phyloP scores from a whole-genome alignment of 2,113 vertebrate genomes.

The Dermatemys mawii region DNA sequence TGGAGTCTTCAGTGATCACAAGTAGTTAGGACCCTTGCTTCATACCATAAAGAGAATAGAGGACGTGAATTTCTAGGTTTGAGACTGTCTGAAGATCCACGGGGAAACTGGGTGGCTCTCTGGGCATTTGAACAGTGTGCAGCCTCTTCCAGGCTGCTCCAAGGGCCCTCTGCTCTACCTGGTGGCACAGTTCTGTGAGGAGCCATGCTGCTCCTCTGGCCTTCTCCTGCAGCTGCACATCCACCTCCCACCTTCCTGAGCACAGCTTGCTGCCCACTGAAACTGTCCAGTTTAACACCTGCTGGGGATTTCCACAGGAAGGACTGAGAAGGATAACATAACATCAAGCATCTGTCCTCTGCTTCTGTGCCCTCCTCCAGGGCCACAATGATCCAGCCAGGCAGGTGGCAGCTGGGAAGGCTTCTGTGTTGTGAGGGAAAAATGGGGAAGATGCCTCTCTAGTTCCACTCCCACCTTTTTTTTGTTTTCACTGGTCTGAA shows the following conservation, averaged over 20 bases:
- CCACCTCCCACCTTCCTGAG: not conserved
- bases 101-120: not conserved
- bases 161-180: not conserved
- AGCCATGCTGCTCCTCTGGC: not conserved
- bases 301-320: not conserved
- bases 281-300: not conserved
- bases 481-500: not conserved
- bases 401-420: not conserved
- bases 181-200: not conserved
- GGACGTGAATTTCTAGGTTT: not conserved
- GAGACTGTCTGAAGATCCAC: not conserved
- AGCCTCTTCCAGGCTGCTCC: not conserved
- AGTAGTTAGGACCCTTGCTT: not conserved
- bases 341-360: not conserved
- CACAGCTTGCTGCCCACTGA: not conserved
- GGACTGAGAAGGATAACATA: not conserved
- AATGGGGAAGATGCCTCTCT: not conserved
- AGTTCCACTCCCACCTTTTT: not conserved
- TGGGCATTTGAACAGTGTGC: not conserved
- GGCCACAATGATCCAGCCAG: not conserved
- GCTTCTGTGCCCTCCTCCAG: not conserved
- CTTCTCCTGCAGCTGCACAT: not conserved
- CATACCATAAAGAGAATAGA: not conserved
- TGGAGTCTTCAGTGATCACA: not conserved
- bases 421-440: not conserved